A percentile compares a stretch with the other conserved stretches of the same genome.
phyloP scores from a whole-genome alignment of 1,140 invertebrate species.

The Drosophila mayri region DNA sequence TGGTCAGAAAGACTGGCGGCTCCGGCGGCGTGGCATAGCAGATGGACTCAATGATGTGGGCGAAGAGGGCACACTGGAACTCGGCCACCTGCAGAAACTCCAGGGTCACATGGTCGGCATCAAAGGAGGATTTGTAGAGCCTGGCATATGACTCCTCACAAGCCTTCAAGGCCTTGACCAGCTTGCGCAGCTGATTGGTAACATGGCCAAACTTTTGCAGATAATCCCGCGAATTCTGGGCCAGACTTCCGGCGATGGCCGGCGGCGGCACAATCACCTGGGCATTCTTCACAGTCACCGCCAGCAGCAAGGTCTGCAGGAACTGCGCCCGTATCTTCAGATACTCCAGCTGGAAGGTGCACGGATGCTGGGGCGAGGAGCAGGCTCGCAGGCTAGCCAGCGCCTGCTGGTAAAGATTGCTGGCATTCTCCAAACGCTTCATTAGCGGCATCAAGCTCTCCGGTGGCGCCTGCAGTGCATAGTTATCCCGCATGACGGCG shows the following conservation, averaged over 20 bases:
- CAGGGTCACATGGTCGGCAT: slow-evolving; percentile 95
- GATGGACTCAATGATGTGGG: slow-evolving; percentile 80
- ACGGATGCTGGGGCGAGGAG: slow-evolving; percentile 78
- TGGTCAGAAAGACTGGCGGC: slow-evolving; percentile 71
- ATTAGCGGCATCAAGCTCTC: slow-evolving; percentile 84
- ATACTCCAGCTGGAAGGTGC: slow-evolving; percentile 92
- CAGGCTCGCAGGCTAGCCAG: slow-evolving; percentile 90
- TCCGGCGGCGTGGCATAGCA: slow-evolving; percentile 81
- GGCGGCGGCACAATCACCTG: slow-evolving; percentile 96
- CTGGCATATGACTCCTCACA: slow-evolving; percentile 92
- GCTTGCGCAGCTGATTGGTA: slow-evolving; percentile 88
- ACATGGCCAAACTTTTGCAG: slow-evolving; percentile 93
- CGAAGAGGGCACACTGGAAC: slow-evolving; percentile 78
- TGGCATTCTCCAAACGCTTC: slow-evolving; percentile 87
- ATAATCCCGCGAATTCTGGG: slow-evolving; percentile 92
- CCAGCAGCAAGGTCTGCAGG: slow-evolving; percentile 90
- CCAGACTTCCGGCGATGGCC: slow-evolving; percentile 94
- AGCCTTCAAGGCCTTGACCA: slow-evolving; percentile 89
- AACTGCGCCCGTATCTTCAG: slow-evolving; percentile 91
- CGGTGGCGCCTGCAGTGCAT: slow-evolving; percentile 46
- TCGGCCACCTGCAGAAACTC: slow-evolving; percentile 90
- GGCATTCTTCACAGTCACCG: slow-evolving; percentile 92
- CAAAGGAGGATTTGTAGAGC: slow-evolving; percentile 96
- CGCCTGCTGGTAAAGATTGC: slow-evolving; percentile 88
- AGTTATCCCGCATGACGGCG: slow-evolving; percentile 70